Evolutionary conservation across 2,888 invertebrate genomes (phyloP).

Genomic region (Lamproptera curius): DNA sequence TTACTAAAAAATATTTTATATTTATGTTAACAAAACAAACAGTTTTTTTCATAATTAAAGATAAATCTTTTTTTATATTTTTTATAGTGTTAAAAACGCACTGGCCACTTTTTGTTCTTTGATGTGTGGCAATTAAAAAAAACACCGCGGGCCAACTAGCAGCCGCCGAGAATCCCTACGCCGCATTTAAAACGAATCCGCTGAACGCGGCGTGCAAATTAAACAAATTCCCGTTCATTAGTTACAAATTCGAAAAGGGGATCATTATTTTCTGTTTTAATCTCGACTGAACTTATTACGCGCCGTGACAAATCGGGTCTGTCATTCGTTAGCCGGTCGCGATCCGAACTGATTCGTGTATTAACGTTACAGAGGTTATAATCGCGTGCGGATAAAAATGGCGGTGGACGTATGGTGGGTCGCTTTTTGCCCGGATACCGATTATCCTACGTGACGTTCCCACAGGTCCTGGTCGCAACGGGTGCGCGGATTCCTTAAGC

Average conservation of each 20-base stretch:
- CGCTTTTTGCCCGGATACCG: constrained; percentile 68
- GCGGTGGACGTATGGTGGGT: constrained; percentile 23
- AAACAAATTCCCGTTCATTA: constrained; percentile 6
- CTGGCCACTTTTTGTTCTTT: too few relatives aligned
- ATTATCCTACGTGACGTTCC: constrained; percentile 73
- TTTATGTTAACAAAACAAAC: too few relatives aligned
- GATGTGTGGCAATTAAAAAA: not conserved
- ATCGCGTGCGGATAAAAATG: constrained; percentile 10
- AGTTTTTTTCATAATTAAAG: too few relatives aligned
- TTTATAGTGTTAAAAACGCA: too few relatives aligned
- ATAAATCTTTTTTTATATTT: too few relatives aligned
- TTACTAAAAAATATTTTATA: too few relatives aligned
- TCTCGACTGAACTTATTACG: constrained; percentile 18
- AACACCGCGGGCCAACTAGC: not conserved
- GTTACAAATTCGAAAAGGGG: not conserved
- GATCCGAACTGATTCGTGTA: not conserved
- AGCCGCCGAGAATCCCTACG: not conserved
- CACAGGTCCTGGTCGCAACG: constrained; percentile 55
- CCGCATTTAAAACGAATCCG: not conserved
- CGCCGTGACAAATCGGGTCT: constrained; percentile 1
- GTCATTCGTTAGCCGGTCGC: not conserved
- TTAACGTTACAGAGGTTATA: constrained; percentile 6
- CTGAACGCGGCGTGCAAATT: constrained; percentile 2
- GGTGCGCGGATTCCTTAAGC: constrained; percentile 60
- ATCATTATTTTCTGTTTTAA: constrained; percentile 18